Conservation (phyloP, 2,888 invertebrate species). For the Euplexia lucipara region DNA sequence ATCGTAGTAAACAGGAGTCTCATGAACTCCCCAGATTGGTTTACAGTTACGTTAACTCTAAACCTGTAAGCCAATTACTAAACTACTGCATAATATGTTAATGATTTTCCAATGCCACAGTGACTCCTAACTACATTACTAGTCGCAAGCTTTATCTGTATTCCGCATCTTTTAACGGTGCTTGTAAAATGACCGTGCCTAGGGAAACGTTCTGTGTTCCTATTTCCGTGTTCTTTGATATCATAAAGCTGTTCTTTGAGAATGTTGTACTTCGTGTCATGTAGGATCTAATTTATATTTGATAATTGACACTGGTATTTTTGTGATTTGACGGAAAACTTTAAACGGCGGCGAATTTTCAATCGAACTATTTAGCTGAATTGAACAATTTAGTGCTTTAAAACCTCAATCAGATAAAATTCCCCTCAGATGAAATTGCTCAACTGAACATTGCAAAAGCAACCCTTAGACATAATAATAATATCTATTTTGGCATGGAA, state of each 20-base stretch:
- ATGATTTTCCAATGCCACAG: slow-evolving; percentile 57
- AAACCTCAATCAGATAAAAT: too few relatives aligned
- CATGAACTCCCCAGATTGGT: slow-evolving; percentile 1
- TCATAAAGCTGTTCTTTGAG: slow-evolving; percentile 26
- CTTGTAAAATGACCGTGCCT: slow-evolving; percentile 59
- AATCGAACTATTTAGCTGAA: too few relatives aligned
- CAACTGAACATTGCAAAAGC: neutral
- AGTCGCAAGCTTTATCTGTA: slow-evolving; percentile 52
- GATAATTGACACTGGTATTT: too few relatives aligned
- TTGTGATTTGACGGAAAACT: too few relatives aligned
- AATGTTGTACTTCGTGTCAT: neutral
- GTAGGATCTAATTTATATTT: neutral
- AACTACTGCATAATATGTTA: slow-evolving; percentile 58
- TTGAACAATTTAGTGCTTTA: too few relatives aligned
- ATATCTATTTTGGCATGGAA: neutral
- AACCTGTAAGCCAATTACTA: slow-evolving; percentile 57
- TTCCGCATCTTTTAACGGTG: slow-evolving; percentile 58
- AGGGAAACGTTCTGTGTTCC: slow-evolving; percentile 48
- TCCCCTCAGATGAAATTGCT: too few relatives aligned
- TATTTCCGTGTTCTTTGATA: slow-evolving; percentile 59
- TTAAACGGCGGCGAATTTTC: too few relatives aligned
- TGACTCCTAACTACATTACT: slow-evolving; percentile 50
- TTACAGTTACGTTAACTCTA: slow-evolving; percentile 47
- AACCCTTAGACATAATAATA: neutral
- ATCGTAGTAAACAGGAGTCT: slow-evolving; percentile 4